Evolutionary conservation across 1,140 invertebrate genomes (phyloP), one percentile per base, ranked within the genome.

Genomic region (Orius insidiosus): DNA sequence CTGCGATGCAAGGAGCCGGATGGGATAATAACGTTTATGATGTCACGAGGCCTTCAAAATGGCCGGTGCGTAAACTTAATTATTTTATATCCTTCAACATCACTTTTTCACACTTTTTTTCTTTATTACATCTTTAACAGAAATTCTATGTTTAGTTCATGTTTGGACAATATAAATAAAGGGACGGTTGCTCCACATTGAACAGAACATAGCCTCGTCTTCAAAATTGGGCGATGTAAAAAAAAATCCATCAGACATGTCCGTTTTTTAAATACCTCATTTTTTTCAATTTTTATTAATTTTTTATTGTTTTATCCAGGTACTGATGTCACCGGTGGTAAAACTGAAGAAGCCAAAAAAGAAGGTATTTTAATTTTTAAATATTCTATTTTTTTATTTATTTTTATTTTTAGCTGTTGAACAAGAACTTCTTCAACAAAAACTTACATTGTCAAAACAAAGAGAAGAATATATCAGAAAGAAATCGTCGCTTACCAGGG

Each of bases 351-450:
- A 40, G 42, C 42, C 16, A 44, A 44, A n/a, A 44, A 44, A 33
- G 42, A 44, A 44, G 42, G 42, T 44, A 33, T 11, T n/a, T n/a
- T 24, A 24, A 24, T 3, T 24, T 24, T 24, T n/a, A n/a, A n/a
- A n/a, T n/a, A n/a, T n/a, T n/a, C n/a, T n/a, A n/a, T 8, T 39
- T 15, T 15, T 15, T 39, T 15, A 39, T 24, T 43, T 9, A 36
- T 14, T 45, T 34, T 45, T 37, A n/a, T 35, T 44, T 46, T 38
- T 67, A 71, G 81, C 78, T 37, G 75, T 85, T 54, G 78, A 80
- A 53, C 74, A 81, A 53, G 82, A 85, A 65, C 71, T 77, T 55
- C 74, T 80, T 52, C 79, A 82, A 53, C 81, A 85, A 55, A 80
- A 79, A 61, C 76, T 76, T 1, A 78, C 78, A 46, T 57, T 85